Evolutionary conservation across 2,888 invertebrate species (phyloP), one percentile per base, ranked within the genome.

Genomic region (Xestia c-nigrum): DNA sequence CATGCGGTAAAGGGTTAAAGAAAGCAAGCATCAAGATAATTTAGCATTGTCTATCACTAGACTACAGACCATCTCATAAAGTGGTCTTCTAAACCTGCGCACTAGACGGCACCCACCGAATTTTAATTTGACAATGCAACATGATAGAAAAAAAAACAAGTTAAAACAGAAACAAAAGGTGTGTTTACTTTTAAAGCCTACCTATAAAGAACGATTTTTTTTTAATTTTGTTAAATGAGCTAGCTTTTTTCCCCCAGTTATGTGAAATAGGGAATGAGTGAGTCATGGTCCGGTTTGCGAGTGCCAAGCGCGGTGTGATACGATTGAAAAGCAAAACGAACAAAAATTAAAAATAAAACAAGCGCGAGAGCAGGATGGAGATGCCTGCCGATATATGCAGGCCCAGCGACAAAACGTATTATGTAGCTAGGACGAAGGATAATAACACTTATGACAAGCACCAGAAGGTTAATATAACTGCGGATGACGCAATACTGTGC

Each of bases 271-370:
- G 52, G 79, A 59, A 73, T 85, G 88, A 88, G 72, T 88, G 88
- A 88, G 69, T 88, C 88, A 88, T 77, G 66, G 77, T 87, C 86
- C 89, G 85, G 89, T 88, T 88, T 87, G 87, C 81, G 74, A 79
- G 84, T 87, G 80, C 84, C 84, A 82, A 84, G 85, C 81, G 83
- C 80, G 87, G 75, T 81, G 85, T 83, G 87, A 82, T 84, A 86
- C 89, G 85, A 86, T 87, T 88, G 87, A 80, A 77, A 88, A 88
- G 76, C 85, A 86, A 89, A 87, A 89, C 81, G 83, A 86, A 79
- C 70, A 57, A 84, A 61, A 84, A 85, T 87, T 85, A 85, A 88
- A 87, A 88, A 88, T 86, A 87, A 88, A 87, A 88, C 84, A 74
- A 75, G 75, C 46, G 83, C 69, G 75, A 85, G 87, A 85, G 76